Conservation (phyloP, 92 coral and sea anemone genomes). For the Heteractis magnifica region DNA sequence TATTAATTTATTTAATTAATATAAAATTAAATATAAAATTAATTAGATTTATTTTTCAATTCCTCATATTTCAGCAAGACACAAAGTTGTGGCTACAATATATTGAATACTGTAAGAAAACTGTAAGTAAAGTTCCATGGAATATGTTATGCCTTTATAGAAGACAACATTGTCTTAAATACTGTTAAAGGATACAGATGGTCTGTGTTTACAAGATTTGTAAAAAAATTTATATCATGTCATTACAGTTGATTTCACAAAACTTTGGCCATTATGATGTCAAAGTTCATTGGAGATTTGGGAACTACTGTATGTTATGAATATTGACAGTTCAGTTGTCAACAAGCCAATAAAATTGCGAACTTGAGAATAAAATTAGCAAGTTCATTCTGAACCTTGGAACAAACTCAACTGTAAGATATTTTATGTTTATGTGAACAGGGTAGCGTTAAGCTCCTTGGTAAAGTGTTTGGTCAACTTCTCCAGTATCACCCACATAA, state of each 20-base stretch:
- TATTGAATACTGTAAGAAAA: conserved; percentile 87
- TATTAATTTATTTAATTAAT: neutral
- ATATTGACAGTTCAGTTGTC: too few relatives aligned
- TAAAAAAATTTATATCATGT: too few relatives aligned
- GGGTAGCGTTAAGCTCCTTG: conserved; percentile 80
- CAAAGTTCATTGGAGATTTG: too few relatives aligned
- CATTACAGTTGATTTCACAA: too few relatives aligned
- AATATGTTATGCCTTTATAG: neutral
- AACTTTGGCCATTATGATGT: too few relatives aligned
- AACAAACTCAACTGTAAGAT: neutral
- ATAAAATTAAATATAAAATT: neutral
- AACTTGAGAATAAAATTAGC: too few relatives aligned
- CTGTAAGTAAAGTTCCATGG: conserved; percentile 50
- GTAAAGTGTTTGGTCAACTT: conserved; percentile 79
- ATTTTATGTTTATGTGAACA: conserved; percentile 6
- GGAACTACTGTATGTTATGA: too few relatives aligned
- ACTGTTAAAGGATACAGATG: too few relatives aligned
- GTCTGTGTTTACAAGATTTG: too few relatives aligned
- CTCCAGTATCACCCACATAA: conserved; percentile 89
- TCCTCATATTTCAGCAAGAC: conserved; percentile 59
- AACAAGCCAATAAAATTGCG: neutral
- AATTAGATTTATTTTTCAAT: neutral
- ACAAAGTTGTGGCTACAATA: conserved; percentile 94
- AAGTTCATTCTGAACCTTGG: too few relatives aligned
- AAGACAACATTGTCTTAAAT: too few relatives aligned